phyloP scores from a whole-genome alignment of 2,888 invertebrate genomes.

The Trypoxylon attenuatum region DNA sequence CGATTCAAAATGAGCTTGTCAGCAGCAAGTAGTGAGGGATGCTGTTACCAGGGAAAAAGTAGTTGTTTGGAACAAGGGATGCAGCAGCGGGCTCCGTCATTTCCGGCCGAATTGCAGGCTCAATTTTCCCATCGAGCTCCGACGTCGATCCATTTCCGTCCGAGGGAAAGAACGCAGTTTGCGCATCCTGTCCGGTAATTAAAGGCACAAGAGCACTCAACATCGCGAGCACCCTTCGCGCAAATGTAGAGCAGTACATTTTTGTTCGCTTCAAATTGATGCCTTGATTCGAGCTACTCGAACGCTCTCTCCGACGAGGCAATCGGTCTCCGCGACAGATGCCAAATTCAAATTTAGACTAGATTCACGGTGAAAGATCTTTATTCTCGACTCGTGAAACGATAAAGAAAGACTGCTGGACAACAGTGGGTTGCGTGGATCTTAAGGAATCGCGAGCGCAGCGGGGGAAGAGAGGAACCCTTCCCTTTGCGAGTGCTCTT shows the following conservation, averaged over 20 bases:
- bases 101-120: conserved; percentile 27
- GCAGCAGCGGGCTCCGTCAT: conserved; percentile 22
- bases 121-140: conserved; percentile 24
- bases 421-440: not conserved
- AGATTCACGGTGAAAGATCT: too few species aligned
- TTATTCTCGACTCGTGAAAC: too few species aligned
- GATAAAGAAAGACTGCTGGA: too few species aligned
- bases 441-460: not conserved
- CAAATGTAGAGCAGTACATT: not conserved
- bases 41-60: conserved; percentile 62
- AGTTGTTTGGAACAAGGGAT: conserved; percentile 42
- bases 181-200: conserved; percentile 34
- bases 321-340: too few species aligned
- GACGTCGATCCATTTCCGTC: conserved; percentile 39
- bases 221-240: conserved; percentile 4
- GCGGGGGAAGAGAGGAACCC: not conserved
- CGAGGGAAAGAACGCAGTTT: conserved; percentile 24
- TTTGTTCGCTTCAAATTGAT: not conserved
- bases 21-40: too few species aligned
- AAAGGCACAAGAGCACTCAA: conserved; percentile 12
- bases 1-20: not conserved
- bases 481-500: conserved; percentile 25
- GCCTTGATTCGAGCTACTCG: not conserved
- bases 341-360: too few species aligned
- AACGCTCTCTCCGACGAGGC: not conserved